Conservation (phyloP, 2,888 invertebrate species). For the Ryuthela nishihirai region DNA sequence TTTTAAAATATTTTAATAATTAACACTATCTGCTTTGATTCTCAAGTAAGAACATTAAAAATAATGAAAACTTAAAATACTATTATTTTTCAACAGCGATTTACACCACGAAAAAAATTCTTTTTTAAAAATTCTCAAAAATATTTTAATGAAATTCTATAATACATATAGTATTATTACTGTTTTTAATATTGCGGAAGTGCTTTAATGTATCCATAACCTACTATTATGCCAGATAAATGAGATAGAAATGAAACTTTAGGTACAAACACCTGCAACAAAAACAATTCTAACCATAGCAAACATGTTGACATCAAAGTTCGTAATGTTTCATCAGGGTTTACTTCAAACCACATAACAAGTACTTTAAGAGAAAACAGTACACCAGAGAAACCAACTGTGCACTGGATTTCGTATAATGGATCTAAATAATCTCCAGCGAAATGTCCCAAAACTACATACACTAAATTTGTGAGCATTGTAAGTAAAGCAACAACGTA, state of each 20-base stretch:
- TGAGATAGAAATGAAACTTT: constrained; percentile 63
- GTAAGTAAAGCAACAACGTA: constrained; percentile 56
- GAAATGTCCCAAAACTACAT: constrained; percentile 54
- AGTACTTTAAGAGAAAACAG: constrained; percentile 62
- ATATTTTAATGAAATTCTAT: too few species aligned
- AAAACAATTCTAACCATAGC: constrained; percentile 61
- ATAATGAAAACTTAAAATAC: too few species aligned
- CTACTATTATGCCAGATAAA: constrained; percentile 61
- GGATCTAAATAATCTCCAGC: constrained; percentile 54
- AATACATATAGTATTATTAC: too few species aligned
- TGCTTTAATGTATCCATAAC: constrained; percentile 57
- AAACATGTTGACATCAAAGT: constrained; percentile 2
- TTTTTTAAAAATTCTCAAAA: too few species aligned
- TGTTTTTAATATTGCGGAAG: too few species aligned
- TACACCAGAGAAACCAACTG: constrained; percentile 64
- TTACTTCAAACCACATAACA: constrained; percentile 41
- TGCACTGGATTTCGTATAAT: constrained; percentile 55
- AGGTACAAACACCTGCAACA: constrained; percentile 62
- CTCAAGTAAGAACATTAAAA: too few species aligned
- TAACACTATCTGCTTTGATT: too few species aligned
- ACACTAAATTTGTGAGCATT: constrained; percentile 54
- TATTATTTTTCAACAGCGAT: too few species aligned
- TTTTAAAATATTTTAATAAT: too few species aligned
- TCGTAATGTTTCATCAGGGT: too few species aligned
- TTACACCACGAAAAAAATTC: too few species aligned